A percentile compares a stretch with the other conserved stretches of the same genome.
phyloP scores from a whole-genome alignment of 1,140 invertebrate genomes.

The Homarus americanus region DNA sequence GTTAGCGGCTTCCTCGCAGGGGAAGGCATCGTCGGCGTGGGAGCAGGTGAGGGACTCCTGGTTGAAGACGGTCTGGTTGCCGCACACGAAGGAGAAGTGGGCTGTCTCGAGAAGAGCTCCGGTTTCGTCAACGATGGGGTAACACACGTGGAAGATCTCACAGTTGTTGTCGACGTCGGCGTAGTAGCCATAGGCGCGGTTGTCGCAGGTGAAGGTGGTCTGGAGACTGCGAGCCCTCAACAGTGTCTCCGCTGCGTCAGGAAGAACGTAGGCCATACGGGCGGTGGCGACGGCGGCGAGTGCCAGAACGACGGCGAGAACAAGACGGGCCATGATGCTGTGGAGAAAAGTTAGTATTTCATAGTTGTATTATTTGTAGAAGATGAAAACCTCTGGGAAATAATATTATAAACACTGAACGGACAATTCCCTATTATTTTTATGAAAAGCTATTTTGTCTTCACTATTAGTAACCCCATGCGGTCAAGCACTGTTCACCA shows the following conservation, averaged over 20 bases:
- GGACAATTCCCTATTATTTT: no score
- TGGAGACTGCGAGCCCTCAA: neutral
- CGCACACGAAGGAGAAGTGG: slow-evolving; percentile 93
- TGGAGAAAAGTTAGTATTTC: no score
- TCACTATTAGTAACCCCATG: no score
- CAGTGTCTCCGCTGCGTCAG: neutral
- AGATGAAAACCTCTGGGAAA: neutral
- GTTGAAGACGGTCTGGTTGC: slow-evolving; percentile 94
- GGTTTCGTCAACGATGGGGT: slow-evolving; percentile 61
- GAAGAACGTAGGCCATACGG: neutral
- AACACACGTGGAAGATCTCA: slow-evolving; percentile 76
- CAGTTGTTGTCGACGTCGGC: slow-evolving; percentile 75
- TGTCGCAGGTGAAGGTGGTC: slow-evolving; percentile 44
- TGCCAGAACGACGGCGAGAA: neutral
- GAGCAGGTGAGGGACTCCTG: slow-evolving; percentile 92
- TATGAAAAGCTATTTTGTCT: no score
- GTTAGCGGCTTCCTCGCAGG: neutral
- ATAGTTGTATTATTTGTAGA: no score
- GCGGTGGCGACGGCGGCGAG: neutral
- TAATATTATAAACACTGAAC: no score
- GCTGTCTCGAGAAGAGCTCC: slow-evolving; percentile 42
- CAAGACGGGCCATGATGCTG: slow-evolving; percentile 5
- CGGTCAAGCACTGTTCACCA: no score
- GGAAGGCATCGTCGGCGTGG: slow-evolving; percentile 73
- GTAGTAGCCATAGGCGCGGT: slow-evolving; percentile 75